Evolutionary conservation across 2,113 vertebrate genomes (phyloP), one percentile per base, ranked within the genome.

Genomic region (Hydrochoerus hydrochaeris): DNA sequence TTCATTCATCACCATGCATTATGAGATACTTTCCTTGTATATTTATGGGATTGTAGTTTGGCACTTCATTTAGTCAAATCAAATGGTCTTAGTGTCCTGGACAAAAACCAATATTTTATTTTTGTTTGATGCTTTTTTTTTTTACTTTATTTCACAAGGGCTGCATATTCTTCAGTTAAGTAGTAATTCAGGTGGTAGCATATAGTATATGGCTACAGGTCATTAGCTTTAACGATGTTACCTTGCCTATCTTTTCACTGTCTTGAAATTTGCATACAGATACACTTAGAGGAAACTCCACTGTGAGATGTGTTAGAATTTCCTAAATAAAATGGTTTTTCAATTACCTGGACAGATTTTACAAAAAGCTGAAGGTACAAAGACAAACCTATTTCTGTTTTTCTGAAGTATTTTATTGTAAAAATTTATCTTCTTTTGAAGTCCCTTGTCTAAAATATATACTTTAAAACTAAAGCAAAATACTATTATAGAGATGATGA

Each of bases 381-480:
- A 87, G 20, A 12, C 14, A 84, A 89, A 57, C 0, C 26, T 49
- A 73, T 62, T 96, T 80, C 35, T 16, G 4, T 60, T 6, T 82
- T 88, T 86, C 69, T 73, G 22, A 69, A 93, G 80, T 30, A 0
- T 54, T 96, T 28, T 85, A 16, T 78, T 67, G 75, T 5, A 91
- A 32, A 89, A 86, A 57, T 0, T 49, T 28, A 80, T 84, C 49
- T 91, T 22, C 32, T 62, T 67, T 86, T 38, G 94, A 14, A 83
- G 7, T 91, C 41, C 88, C 67, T 85, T 67, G 10, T 52, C 28
- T 24, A 49, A 93, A 91, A 63, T 24, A 82, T 1, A 11, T 46
- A 85, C 14, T 89, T 93, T 89, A 69, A 90, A 95, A 75, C 28
- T 30, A 65, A 95, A 71, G 13, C 14, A 91, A 97, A 95, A 84